A percentile compares a stretch with the other conserved stretches of the same genome.
Conservation (phyloP, 2,113 vertebrate species). For the Callopanchax toddi region DNA sequence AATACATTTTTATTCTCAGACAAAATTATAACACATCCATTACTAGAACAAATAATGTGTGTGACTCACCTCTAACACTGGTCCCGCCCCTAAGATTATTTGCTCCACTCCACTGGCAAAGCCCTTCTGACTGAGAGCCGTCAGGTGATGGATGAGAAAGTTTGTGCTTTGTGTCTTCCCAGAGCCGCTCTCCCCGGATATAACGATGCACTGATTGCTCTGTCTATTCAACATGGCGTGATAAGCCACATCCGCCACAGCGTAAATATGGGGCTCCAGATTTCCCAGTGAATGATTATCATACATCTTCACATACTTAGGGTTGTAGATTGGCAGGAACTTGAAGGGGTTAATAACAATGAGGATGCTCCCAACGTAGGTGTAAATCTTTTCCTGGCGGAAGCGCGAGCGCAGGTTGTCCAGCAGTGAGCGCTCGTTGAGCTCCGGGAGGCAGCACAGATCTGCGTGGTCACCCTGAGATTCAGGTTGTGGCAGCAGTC, state of each 20-base stretch:
- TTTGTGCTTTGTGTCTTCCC: slow-evolving; percentile 99
- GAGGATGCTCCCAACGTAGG: slow-evolving; percentile 96
- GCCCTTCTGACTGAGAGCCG: slow-evolving; percentile 97
- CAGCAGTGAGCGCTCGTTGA: slow-evolving; percentile 95
- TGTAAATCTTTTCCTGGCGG: slow-evolving; percentile 98
- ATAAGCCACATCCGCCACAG: slow-evolving; percentile 96
- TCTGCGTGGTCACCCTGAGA: slow-evolving; percentile 90
- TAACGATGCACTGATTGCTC: slow-evolving; percentile 96
- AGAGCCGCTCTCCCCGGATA: slow-evolving; percentile 97
- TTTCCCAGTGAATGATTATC: slow-evolving; percentile 96
- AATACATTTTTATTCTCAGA: too few relatives aligned
- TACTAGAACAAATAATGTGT: neutral
- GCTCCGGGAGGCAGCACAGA: slow-evolving; percentile 89
- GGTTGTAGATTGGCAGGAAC: slow-evolving; percentile 99
- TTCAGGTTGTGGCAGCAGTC: slow-evolving; percentile 91
- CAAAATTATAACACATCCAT: too few relatives aligned
- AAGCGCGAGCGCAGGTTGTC: slow-evolving; percentile 95
- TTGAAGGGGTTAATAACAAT: slow-evolving; percentile 98
- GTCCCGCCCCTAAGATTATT: slow-evolving; percentile 97
- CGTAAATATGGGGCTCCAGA: slow-evolving; percentile 96
- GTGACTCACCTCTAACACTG: slow-evolving; percentile 93
- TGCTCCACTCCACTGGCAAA: slow-evolving; percentile 99
- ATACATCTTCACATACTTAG: slow-evolving; percentile 99
- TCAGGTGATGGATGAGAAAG: slow-evolving; percentile 98
- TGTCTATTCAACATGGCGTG: slow-evolving; percentile 95